Evolutionary conservation across 2,113 vertebrate genomes (phyloP).

Genomic region (Poecilia latipinna): DNA sequence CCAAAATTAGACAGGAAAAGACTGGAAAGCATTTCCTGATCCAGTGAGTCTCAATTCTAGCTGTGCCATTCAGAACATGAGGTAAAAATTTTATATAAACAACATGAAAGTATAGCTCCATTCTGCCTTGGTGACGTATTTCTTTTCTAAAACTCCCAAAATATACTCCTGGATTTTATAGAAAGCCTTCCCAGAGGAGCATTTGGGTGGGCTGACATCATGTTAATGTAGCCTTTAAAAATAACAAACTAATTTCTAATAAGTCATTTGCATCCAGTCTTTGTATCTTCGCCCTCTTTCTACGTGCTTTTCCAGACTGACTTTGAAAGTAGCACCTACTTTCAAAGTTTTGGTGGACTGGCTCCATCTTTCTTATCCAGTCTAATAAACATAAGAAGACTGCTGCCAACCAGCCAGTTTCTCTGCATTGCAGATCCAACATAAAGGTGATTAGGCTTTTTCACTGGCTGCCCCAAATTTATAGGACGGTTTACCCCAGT

Average conservation of each 20-base stretch:
- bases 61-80: neutral
- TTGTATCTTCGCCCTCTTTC: no score
- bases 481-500: neutral
- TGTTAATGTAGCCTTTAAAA: constrained; percentile 11
- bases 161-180: neutral
- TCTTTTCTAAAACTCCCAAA: neutral
- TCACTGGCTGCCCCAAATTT: neutral
- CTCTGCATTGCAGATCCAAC: neutral
- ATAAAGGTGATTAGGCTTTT: neutral
- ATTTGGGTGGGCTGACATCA: neutral
- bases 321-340: neutral
- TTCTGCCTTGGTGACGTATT: neutral
- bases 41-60: neutral
- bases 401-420: neutral
- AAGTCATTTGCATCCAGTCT: neutral
- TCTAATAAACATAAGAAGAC: neutral
- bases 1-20: neutral
- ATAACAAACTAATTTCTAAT: constrained; percentile 40
- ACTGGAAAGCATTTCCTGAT: neutral
- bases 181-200: neutral
- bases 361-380: neutral
- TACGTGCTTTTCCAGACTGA: neutral
- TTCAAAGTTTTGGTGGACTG: neutral
- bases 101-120: neutral
- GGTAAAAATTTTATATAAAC: neutral